Base-by-base conservation (phyloP, 2,113 vertebrate species). In the Lepisosteus oculatus region DNA sequence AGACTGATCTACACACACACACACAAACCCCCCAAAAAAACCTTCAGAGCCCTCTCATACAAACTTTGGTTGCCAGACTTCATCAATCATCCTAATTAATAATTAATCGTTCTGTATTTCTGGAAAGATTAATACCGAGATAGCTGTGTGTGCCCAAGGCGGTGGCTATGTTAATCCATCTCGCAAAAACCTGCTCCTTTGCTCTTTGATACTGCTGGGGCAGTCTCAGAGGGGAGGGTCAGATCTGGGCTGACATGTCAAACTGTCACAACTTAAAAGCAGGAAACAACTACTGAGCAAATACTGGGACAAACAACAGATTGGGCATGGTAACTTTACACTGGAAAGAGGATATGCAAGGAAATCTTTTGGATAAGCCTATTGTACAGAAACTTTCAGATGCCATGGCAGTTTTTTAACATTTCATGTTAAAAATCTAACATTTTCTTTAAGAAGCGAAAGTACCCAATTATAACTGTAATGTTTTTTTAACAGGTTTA, bases 71-170 rank as follows among this genome's bases (percentile, higher is more conserved):
- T 82, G 81, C 75, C 77, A 80, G 84, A 86, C 79, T 77, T 78
- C 80, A 84, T 88, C 84, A 81, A 84, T 86, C 87, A 85, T 81
- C 72, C 78, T 84, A 81, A 87, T 90, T 88, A 90, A 90, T 89
- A 85, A 88, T 89, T 86, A 90, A 90, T 87, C 80, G 61, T 42
- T 12, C 47, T 70, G 76, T 84, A 84, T 88, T 87, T 81, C 83
- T 83, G 76, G 83, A 79, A 80, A 87, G 88, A 90, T 90, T 86
- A 85, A 78, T 81, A 73, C 77, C 69, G 72, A 79, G 85, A 89
- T 88, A 88, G 84, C 72, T 73, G 68, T 83, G 87, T 85, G 82
- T 87, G 83, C 85, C 82, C 80, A 87, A 85, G 87, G 84, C 82
- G 80, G 83, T 77, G 82, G 79, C 83, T 86, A 82, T 82, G 83